A percentile compares a stretch with the other conserved stretches of the same genome.
phyloP scores from a whole-genome alignment of 2,797 vertebrate genomes.

The Sebastes glaucus region DNA sequence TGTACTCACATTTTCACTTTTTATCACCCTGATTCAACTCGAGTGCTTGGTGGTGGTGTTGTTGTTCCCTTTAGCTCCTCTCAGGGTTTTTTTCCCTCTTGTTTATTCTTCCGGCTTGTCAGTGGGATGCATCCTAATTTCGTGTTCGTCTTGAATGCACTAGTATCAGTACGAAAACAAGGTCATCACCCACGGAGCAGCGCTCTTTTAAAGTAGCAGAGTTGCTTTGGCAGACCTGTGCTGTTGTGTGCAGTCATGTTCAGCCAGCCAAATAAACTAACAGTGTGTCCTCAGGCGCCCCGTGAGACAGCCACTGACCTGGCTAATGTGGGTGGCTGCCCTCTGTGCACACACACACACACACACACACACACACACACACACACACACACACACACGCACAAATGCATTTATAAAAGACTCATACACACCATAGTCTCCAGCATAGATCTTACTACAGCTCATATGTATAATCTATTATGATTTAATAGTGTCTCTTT shows the following conservation, averaged over 20 bases:
- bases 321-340: slow-evolving; percentile 69
- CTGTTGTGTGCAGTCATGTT: slow-evolving; percentile 63
- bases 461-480: slow-evolving; percentile 13
- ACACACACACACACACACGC: slow-evolving; percentile 1
- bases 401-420: neutral
- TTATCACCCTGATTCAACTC: slow-evolving; percentile 2
- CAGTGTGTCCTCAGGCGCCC: slow-evolving; percentile 69
- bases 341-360: slow-evolving; percentile 16
- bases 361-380: neutral
- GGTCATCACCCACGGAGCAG: slow-evolving; percentile 44
- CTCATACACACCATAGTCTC: slow-evolving; percentile 25
- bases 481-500: slow-evolving; percentile 33
- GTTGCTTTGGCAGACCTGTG: slow-evolving; percentile 61
- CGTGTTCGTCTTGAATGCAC: slow-evolving; percentile 8
- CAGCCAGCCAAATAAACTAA: slow-evolving; percentile 76
- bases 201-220: slow-evolving; percentile 11
- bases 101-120: slow-evolving; percentile 28
- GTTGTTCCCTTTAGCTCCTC: slow-evolving; percentile 23
- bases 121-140: slow-evolving; percentile 28
- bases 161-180: slow-evolving; percentile 31
- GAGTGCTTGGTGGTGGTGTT: neutral
- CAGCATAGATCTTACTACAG: slow-evolving; percentile 17
- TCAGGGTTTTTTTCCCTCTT: neutral
- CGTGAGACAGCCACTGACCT: slow-evolving; percentile 69
- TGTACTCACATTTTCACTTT: slow-evolving; percentile 19